Evolutionary conservation across 2,797 vertebrate genomes (phyloP).

Genomic region (Percopsis omiscomaycus): DNA sequence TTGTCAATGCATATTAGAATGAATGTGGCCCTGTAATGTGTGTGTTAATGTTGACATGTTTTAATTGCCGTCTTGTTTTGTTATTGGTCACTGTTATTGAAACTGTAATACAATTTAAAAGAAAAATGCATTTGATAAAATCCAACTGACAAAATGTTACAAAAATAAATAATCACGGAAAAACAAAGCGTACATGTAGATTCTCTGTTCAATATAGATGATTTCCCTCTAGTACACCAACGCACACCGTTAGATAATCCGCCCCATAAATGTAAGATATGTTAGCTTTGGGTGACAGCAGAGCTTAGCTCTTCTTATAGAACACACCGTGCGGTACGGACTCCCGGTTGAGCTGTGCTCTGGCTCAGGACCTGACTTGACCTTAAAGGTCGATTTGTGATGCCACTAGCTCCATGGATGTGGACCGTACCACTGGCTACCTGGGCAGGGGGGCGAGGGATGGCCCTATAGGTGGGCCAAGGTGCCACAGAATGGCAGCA

Average conservation of each 20-base stretch:
- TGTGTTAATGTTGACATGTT: conserved; percentile 9
- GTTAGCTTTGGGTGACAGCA: not conserved
- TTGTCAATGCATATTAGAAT: not conserved
- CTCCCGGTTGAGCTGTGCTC: conserved; percentile 38
- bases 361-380: conserved; percentile 60
- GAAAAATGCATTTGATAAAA: too few species aligned
- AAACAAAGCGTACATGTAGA: too few species aligned
- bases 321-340: conserved; percentile 39
- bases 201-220: too few species aligned
- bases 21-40: not conserved
- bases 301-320: conserved; percentile 32
- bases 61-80: conserved; percentile 14
- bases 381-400: conserved; percentile 47
- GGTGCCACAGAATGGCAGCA: too few species aligned
- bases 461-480: too few species aligned
- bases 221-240: too few species aligned
- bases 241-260: too few species aligned
- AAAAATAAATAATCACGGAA: too few species aligned
- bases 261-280: not conserved
- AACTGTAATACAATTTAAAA: too few species aligned
- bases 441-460: not conserved
- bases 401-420: too few species aligned
- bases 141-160: too few species aligned
- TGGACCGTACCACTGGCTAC: not conserved
- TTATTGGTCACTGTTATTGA: not conserved